phyloP scores from a whole-genome alignment of 1,140 invertebrate genomes.

The Megalopta genalis region DNA sequence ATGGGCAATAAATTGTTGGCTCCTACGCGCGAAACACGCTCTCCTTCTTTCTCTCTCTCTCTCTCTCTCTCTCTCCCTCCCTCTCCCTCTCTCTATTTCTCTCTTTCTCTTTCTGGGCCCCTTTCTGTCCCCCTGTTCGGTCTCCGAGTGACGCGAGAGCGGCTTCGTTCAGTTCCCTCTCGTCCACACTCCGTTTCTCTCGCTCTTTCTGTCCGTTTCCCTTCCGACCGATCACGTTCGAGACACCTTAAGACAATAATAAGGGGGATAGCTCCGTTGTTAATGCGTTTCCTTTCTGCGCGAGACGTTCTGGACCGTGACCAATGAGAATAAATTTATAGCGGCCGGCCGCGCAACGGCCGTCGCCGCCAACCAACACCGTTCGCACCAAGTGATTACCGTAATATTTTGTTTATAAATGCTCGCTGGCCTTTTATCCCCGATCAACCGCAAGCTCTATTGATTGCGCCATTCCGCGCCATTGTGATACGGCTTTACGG shows the following conservation, averaged over 20 bases:
- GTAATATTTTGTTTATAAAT: conserved; percentile 40
- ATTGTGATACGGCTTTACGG: not conserved
- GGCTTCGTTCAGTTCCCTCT: not conserved
- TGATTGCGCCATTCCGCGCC: not conserved
- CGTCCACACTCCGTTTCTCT: not conserved
- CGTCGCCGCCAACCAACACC: conserved; percentile 2
- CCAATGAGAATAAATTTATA: conserved; percentile 60
- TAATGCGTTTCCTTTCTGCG: conserved; percentile 52
- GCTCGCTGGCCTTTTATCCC: not conserved
- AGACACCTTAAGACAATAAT: conserved; percentile 66
- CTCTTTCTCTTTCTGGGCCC: conserved; percentile 20
- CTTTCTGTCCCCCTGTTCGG: not conserved
- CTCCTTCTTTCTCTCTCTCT: conserved; percentile 30
- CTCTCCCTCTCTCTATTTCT: conserved; percentile 24
- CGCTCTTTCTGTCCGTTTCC: conserved; percentile 21
- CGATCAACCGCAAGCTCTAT: not conserved
- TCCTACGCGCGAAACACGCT: conserved; percentile 63
- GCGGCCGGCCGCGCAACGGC: not conserved
- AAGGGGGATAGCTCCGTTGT: conserved; percentile 56
- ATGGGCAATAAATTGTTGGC: conserved; percentile 71
- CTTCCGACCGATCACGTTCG: conserved; percentile 49
- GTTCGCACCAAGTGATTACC: conserved; percentile 40
- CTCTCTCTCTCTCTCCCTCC: not conserved
- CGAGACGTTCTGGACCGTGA: conserved; percentile 57
- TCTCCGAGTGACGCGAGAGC: conserved; percentile 11